Base-by-base conservation (phyloP, 2,888 invertebrate genomes). In the Drosophila anceps region DNA sequence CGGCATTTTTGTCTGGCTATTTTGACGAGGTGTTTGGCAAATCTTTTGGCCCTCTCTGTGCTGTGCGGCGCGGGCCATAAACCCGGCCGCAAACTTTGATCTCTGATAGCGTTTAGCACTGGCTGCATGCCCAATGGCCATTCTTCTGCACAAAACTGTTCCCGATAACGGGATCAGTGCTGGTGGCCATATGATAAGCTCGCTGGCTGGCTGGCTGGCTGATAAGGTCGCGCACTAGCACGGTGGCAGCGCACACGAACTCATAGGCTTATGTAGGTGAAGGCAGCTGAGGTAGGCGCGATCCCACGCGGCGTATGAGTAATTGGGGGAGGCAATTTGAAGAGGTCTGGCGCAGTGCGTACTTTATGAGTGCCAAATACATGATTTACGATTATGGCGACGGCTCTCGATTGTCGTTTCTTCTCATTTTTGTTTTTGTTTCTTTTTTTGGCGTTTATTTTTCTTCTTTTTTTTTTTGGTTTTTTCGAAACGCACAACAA, bases 301-400 rank as follows among this genome's bases (percentile, higher is more conserved):
- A 15, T 46, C 50, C 43, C 54, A 76, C 65, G 31, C 51, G 59
- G 80, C 76, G 80, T 70, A 77, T 75, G 61, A 70, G 70, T 79
- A 77, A 79, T 79, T 65, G 57, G 57, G 29, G 37, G 59, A 51
- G 54, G 48, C 55, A 41, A 63, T 62, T 13, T 13, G 33, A 51
- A 46, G 41, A 50, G n/a, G 24, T 37, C 51, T 63, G 39, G 39
- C 27, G 37, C 39, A 4, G 20, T 29, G 24, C 33, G n/a, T 44
- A 12, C 29, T 60, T 73, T 60, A 64, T 66, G 43, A 61, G 24
- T 48, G 48, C n/a, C 41, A 35, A 27, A 35, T 62, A 24, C 12
- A 70, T 66, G 73, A 66, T 73, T 61, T 66, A 66, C 37, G 41
- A 63, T 20, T 33, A 12, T 12, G 27, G 7, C 35, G 43, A 44